Base-by-base conservation (phyloP, 2,797 vertebrate genomes). In the Ptychobarbus kaznakovi region DNA sequence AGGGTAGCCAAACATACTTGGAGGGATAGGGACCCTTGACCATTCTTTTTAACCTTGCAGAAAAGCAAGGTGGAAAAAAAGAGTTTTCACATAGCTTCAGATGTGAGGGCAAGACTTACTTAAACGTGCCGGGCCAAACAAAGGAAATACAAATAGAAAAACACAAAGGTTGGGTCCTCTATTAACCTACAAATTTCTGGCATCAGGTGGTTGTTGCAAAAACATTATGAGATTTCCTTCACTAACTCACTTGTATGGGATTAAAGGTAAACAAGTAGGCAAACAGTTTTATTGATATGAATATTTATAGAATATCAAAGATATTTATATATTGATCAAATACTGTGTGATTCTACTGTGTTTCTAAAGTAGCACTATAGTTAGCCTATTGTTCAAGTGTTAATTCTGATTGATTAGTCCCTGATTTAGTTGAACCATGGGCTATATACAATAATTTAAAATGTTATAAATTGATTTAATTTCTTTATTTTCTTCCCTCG, bases 11-110 rank as follows among this genome's bases (percentile, higher is more conserved):
- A 95, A 93, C 93, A 93, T 91, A 94, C 92, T 95, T 94, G 91
- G 92, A 93, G 91, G 93, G 92, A 93, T 91, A 92, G 91, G 93
- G 94, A 93, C 93, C 94, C 94, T 96, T 95, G 94, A 95, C 94
- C 94, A 90, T 90, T 92, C 93, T 93, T 95, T 93, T 93, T 92
- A 93, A 92, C 90, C 91, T 93, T 89, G 86, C 88, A 87, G 87
- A 92, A 88, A 90, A 81, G 0, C 90, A 90, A 92, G 90, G 91
- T 87, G 86, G 51, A 86, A 0, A 86, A 93, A 89, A 94, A 89
- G 89, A 92, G 89, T 78, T 91, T 87, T 90, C 90, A 87, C 89
- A 87, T 89, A 89, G 87, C 86, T 83, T 86, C 89, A 88, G 92
- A 91, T 92, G 94, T 91, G 92, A 92, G 73, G 90, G 91, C 94